phyloP scores from a whole-genome alignment of 1,140 invertebrate species.

The Batillaria attramentaria region DNA sequence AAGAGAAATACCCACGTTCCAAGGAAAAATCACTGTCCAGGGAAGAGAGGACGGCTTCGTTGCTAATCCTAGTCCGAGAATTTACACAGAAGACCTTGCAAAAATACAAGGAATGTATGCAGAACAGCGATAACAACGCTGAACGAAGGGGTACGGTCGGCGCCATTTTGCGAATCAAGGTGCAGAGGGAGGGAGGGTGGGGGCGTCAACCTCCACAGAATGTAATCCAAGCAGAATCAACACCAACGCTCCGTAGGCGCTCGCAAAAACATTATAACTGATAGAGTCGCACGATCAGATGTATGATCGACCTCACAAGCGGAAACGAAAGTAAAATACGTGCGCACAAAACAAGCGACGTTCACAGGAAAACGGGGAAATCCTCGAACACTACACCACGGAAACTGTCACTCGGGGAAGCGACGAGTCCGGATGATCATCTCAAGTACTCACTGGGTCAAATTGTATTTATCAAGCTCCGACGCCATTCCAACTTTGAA shows the following conservation, averaged over 20 bases:
- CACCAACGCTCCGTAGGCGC: not conserved
- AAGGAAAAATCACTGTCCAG: conserved; percentile 7
- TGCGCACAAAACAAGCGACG: not conserved
- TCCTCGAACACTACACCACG: not conserved
- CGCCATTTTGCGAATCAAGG: conserved; percentile 32
- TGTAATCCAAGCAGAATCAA: not conserved
- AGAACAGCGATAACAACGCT: conserved; percentile 16
- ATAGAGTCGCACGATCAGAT: not conserved
- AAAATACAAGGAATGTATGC: conserved; percentile 1
- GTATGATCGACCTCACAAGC: not conserved
- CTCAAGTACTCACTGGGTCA: not conserved
- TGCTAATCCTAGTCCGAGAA: conserved; percentile 8
- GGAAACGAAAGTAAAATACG: conserved; percentile 24
- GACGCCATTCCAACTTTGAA: conserved; percentile 5
- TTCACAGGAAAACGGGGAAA: conserved; percentile 9
- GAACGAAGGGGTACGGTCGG: not conserved
- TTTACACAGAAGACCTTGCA: not conserved
- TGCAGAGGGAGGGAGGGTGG: not conserved
- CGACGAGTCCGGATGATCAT: not conserved
- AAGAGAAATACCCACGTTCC: conserved; percentile 2
- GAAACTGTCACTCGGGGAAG: conserved; percentile 19
- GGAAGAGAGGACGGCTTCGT: not conserved
- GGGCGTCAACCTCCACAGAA: not conserved
- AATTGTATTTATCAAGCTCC: conserved; percentile 4
- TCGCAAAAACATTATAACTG: not conserved